Percentiles rank a stretch among this genome's conserved stretches.
phyloP scores from a whole-genome alignment of 2,888 invertebrate genomes.

The Tortrix viridana region DNA sequence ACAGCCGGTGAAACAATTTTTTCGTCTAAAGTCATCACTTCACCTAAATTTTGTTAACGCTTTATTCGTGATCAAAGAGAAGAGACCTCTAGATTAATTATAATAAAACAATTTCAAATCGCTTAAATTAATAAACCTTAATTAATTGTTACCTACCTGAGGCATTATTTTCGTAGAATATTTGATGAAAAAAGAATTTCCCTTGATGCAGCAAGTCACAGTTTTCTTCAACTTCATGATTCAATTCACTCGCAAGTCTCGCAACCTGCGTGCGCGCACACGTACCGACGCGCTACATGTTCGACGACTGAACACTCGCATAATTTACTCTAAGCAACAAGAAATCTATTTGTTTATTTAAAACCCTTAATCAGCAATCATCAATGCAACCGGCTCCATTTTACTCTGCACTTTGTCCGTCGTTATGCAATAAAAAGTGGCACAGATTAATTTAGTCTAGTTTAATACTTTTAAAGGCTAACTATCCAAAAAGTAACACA shows the following conservation, averaged over 20 bases:
- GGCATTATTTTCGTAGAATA: slow-evolving; percentile 56
- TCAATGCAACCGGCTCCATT: slow-evolving; percentile 72
- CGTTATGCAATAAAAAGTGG: slow-evolving; percentile 69
- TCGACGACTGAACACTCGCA: slow-evolving; percentile 61
- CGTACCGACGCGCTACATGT: slow-evolving; percentile 56
- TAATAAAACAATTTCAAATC: too few species aligned
- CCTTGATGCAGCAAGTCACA: slow-evolving; percentile 70
- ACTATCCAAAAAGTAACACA: not conserved
- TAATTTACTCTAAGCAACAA: slow-evolving; percentile 58
- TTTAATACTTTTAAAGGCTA: not conserved
- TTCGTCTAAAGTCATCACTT: too few species aligned
- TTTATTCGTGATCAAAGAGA: too few species aligned
- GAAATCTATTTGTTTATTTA: slow-evolving; percentile 59
- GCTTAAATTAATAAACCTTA: not conserved
- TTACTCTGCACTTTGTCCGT: slow-evolving; percentile 56
- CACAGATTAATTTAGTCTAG: slow-evolving; percentile 41
- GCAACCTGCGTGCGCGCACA: slow-evolving; percentile 46
- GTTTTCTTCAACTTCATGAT: slow-evolving; percentile 77
- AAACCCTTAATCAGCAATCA: slow-evolving; percentile 70
- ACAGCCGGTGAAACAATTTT: too few species aligned
- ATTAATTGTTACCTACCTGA: slow-evolving; percentile 43
- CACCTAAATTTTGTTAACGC: too few species aligned
- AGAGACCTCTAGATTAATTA: too few species aligned
- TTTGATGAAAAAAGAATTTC: slow-evolving; percentile 67
- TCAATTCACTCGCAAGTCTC: too few species aligned